Evolutionary conservation across 2,888 invertebrate genomes (phyloP).

Genomic region (Nemoura dubitans): DNA sequence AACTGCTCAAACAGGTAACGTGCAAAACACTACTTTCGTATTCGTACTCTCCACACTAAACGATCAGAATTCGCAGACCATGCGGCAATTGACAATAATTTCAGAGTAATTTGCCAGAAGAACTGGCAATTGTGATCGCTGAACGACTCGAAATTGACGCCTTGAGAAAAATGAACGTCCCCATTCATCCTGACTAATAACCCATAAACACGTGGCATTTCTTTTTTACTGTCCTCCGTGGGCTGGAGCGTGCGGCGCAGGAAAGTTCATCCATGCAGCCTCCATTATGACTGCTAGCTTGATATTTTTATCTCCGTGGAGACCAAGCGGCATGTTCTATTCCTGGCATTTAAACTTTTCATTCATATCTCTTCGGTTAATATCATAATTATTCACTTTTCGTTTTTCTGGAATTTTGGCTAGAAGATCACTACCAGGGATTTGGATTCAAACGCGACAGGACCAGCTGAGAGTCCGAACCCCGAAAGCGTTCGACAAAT

Average conservation of each 20-base stretch:
- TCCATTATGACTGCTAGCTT: conserved; percentile 9
- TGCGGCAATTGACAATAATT: not conserved
- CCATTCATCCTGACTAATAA: conserved; percentile 3
- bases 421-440: not conserved
- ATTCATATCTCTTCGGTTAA: conserved; percentile 30
- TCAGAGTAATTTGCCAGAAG: not conserved
- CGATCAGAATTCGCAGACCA: not conserved
- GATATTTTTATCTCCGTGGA: conserved; percentile 31
- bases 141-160: not conserved
- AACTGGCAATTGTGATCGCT: not conserved
- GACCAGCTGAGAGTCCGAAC: not conserved
- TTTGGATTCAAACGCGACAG: not conserved
- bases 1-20: not conserved
- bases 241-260: not conserved
- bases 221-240: not conserved
- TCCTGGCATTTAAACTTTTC: conserved; percentile 36
- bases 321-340: conserved; percentile 9
- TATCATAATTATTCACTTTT: conserved; percentile 27
- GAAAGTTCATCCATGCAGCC: conserved; percentile 27
- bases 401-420: conserved; percentile 35
- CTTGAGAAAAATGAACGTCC: not conserved
- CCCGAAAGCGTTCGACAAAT: conserved; percentile 1
- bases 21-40: no score
- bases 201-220: conserved; percentile 14
- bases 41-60: not conserved